These are phyloP conservation scores for Sesia bembeciformis DNA, from an alignment of 2,888 invertebrate species.

Conservation along the genomic window DNA sequence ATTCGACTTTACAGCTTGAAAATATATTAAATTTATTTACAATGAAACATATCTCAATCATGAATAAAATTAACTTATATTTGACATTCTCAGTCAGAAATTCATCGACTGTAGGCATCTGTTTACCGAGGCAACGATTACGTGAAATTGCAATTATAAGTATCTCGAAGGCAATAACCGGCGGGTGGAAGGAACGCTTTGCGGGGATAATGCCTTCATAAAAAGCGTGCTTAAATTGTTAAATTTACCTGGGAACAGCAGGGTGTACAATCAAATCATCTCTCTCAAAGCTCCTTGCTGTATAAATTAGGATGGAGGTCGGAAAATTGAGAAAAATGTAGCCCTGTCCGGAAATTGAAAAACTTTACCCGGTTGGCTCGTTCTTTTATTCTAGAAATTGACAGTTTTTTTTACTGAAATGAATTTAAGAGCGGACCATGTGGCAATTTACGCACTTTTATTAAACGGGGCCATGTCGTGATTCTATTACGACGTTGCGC, in stretches of 20 bases:
- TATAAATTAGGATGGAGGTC: conserved; percentile 57
- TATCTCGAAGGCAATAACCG: conserved; percentile 36
- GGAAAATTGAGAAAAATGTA: conserved; percentile 57
- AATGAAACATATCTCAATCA: too few relatives aligned
- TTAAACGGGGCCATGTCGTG: conserved; percentile 18
- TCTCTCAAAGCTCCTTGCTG: conserved; percentile 51
- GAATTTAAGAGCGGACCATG: conserved; percentile 25
- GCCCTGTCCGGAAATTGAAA: conserved; percentile 66
- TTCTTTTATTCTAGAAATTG: conserved; percentile 55
- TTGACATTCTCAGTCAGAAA: too few relatives aligned
- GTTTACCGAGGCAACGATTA: conserved; percentile 32
- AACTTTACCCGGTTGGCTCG: conserved; percentile 45
- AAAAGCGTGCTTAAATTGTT: conserved; percentile 58
- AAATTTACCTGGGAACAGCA: conserved; percentile 59
- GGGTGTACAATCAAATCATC: conserved; percentile 61
- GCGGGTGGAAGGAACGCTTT: conserved; percentile 30
- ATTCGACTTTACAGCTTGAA: too few relatives aligned
- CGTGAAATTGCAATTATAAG: conserved; percentile 40
- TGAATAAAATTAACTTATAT: too few relatives aligned
- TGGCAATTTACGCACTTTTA: conserved; percentile 33
- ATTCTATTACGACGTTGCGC: conserved; percentile 10
- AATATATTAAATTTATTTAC: too few relatives aligned
- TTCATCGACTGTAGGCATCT: conserved; percentile 6
- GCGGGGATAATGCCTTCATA: conserved; percentile 48
- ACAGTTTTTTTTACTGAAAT: conserved; percentile 35